Conservation (phyloP, 2,113 vertebrate genomes). For the Pipra filicauda region DNA sequence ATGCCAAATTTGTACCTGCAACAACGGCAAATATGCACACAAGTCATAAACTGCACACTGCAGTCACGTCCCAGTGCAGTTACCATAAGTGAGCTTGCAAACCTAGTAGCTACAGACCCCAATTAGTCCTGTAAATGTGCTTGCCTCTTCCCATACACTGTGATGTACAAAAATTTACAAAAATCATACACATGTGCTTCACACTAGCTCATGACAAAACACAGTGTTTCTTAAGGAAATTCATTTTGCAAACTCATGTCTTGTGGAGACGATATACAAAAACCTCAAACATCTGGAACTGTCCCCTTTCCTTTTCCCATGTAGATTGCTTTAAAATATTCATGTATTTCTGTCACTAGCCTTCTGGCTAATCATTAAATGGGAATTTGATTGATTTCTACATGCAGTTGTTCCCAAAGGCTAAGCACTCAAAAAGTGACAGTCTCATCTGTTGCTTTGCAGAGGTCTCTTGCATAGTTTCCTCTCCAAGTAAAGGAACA, state of each 20-base stretch:
- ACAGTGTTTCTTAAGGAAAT: not conserved
- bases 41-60: not conserved
- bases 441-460: not conserved
- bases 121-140: not conserved
- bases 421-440: not conserved
- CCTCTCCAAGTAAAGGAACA: not conserved
- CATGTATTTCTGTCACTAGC: not conserved
- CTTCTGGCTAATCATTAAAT: not conserved
- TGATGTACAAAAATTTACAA: not conserved
- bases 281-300: not conserved
- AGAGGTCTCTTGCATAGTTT: not conserved
- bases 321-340: not conserved
- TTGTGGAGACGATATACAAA: not conserved
- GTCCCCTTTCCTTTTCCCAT: not conserved
- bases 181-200: not conserved
- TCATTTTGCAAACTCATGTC: not conserved
- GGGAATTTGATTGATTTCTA: not conserved
- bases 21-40: not conserved
- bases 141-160: not conserved
- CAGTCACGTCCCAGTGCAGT: not conserved
- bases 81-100: not conserved
- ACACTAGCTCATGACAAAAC: not conserved
- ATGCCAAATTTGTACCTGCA: not conserved
- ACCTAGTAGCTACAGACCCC: not conserved
- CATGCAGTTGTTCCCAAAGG: not conserved